A percentile compares a stretch with the other conserved stretches of the same genome.
These are phyloP conservation scores for Eulimnadia texana DNA, from an alignment of 1,140 invertebrate species.

Conservation along the genomic window DNA sequence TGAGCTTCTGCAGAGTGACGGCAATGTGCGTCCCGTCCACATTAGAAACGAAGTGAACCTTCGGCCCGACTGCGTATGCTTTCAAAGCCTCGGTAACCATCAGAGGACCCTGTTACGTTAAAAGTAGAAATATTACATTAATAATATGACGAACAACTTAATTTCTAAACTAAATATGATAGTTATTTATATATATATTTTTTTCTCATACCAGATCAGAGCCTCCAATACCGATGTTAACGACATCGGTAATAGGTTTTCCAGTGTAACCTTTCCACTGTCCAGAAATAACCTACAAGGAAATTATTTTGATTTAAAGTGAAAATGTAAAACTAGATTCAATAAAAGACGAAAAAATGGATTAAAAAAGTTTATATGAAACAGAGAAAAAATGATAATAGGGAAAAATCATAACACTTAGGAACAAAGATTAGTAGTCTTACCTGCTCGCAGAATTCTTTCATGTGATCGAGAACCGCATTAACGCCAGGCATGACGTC, in stretches of 20 bases:
- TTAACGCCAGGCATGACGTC: constrained; percentile 93
- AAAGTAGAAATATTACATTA: constrained; percentile 16
- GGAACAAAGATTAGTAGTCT: too few species aligned
- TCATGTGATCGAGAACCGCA: constrained; percentile 84
- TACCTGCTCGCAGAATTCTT: constrained; percentile 72
- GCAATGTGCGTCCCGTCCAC: constrained; percentile 97
- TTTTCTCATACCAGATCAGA: constrained; percentile 64
- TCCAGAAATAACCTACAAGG: constrained; percentile 43
- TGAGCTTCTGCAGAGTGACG: constrained; percentile 77
- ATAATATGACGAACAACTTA: constrained; percentile 18
- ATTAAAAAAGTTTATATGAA: too few species aligned
- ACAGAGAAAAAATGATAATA: too few species aligned
- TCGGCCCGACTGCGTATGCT: constrained; percentile 71
- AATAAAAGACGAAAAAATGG: constrained; percentile 6
- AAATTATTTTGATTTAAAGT: too few species aligned
- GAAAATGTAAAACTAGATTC: too few species aligned
- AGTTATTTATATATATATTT: neutral
- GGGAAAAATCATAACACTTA: too few species aligned
- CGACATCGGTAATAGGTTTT: constrained; percentile 89
- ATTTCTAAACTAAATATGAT: neutral
- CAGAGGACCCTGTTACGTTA: constrained; percentile 58
- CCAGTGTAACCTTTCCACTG: constrained; percentile 81
- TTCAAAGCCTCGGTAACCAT: constrained; percentile 99
- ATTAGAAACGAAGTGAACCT: constrained; percentile 96
- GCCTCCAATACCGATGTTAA: constrained; percentile 99